Evolutionary conservation across 2,888 invertebrate species (phyloP), one percentile per base, ranked within the genome.

Genomic region (Allygus modestus): DNA sequence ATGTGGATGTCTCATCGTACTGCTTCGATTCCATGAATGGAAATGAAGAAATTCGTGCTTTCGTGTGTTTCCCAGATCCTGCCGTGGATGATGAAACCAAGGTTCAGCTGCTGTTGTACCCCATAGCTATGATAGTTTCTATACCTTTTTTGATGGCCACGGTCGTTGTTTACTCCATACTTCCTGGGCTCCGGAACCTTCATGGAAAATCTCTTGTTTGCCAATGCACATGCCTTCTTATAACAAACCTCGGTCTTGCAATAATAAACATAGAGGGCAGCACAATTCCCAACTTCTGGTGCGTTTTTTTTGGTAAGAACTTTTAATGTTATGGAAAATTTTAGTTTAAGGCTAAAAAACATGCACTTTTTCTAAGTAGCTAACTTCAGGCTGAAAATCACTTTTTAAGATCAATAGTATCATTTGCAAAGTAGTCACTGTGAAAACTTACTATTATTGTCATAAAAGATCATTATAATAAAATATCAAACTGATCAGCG

Each of bases 121-220:
- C 51, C 0, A 20, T 85, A n/a, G 92, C 92, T 85, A 89, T 92
- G 85, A 89, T 92, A 87, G 90, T 92, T 88, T 92, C 92, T 20
- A 91, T 92, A 9, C 92, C 92, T 17, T 92, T 92, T 86, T 90
- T 92, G 26, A 85, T 92, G 84, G 91, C 91, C 33, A 92, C 92
- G 9, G 91, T 92, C 0, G 89, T 89, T 69, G 90, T 92, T 12
- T 92, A 92, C 87, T 88, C 90, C 0, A 89, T 91, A 85, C 92
- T 93, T 31, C 92, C 90, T 15, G 92, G 92, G 87, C 88, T 93
- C 12, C 90, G 92, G 85, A 92, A 93, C 86, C 86, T 89, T 11
- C 89, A 88, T 20, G 89, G 89, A 7, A 88, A 88, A 41, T 85
- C 86, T 15, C 85, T 89, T 26, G 86, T 89, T 84, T 88, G 88